Percentiles rank a stretch among this genome's conserved stretches.
These are phyloP conservation scores for Threskiornis aethiopicus DNA, from an alignment of 2,797 vertebrate genomes.

Conservation along the genomic window DNA sequence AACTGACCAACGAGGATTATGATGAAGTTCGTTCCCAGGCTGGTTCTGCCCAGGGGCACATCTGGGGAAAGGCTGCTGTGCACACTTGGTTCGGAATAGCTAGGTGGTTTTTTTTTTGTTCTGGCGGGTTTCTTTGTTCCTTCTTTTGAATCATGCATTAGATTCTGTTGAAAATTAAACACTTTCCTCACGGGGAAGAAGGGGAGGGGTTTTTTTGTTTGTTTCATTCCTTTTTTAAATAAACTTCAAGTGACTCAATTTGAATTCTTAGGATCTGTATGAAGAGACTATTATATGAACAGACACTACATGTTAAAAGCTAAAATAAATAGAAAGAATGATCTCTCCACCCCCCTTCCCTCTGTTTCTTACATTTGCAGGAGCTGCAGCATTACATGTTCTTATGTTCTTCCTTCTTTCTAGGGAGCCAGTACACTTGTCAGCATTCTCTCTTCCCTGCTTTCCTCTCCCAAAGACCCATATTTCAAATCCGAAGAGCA, in stretches of 20 bases:
- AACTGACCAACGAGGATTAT: background rate
- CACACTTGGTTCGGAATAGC: background rate
- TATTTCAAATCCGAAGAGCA: background rate
- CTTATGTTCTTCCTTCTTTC: background rate
- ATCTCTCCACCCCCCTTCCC: background rate
- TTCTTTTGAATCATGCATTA: background rate
- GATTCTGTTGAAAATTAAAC: background rate
- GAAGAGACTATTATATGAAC: background rate
- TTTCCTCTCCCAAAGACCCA: background rate
- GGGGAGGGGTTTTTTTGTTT: background rate
- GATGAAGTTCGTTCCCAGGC: background rate
- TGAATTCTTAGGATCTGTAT: background rate
- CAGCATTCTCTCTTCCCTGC: background rate
- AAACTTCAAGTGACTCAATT: background rate
- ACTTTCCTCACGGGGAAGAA: background rate
- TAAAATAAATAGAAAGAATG: background rate
- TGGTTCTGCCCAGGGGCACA: background rate
- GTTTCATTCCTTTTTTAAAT: background rate
- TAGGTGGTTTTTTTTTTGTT: background rate
- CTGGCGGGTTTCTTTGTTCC: background rate
- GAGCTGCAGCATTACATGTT: background rate
- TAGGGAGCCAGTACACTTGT: background rate
- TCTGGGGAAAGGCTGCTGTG: no score
- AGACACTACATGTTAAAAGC: background rate
- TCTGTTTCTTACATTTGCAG: background rate